These are phyloP conservation scores for Callionymus lyra DNA, from an alignment of 2,113 vertebrate genomes.

Conservation along the genomic window DNA sequence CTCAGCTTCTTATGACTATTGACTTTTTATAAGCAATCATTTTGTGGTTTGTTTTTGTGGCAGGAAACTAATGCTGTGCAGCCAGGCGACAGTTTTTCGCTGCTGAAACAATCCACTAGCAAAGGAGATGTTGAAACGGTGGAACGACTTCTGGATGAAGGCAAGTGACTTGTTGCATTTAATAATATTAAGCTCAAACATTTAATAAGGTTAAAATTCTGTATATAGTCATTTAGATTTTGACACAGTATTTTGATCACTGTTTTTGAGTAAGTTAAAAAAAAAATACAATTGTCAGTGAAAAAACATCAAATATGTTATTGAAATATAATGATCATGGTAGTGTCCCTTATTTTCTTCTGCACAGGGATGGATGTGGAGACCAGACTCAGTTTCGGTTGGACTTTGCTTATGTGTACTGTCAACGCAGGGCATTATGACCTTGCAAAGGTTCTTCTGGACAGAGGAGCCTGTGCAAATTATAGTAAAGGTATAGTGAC, in stretches of 20 bases:
- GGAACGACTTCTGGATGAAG: constrained; percentile 71
- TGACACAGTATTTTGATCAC: no score
- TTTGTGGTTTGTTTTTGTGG: background rate
- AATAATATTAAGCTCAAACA: no score
- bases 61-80: constrained; percentile 16
- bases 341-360: background rate
- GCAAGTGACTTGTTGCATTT: constrained; percentile 22
- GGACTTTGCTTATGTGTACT: constrained; percentile 90
- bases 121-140: constrained; percentile 66
- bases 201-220: no score
- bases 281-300: no score
- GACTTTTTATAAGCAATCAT: no score
- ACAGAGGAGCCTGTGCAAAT: constrained; percentile 82
- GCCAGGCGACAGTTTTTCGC: constrained; percentile 22
- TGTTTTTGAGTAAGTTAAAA: no score
- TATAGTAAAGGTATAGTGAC: constrained; percentile 77
- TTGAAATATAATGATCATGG: no score
- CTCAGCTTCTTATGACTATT: no score
- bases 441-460: constrained; percentile 74
- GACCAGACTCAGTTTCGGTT: constrained; percentile 72
- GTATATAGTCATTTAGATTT: no score
- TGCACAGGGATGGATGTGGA: constrained; percentile 77
- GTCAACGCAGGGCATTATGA: constrained; percentile 72
- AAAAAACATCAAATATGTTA: no score
- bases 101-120: constrained; percentile 76